Evolutionary conservation across 2,113 vertebrate species (phyloP).

Genomic region (Anser cygnoides): DNA sequence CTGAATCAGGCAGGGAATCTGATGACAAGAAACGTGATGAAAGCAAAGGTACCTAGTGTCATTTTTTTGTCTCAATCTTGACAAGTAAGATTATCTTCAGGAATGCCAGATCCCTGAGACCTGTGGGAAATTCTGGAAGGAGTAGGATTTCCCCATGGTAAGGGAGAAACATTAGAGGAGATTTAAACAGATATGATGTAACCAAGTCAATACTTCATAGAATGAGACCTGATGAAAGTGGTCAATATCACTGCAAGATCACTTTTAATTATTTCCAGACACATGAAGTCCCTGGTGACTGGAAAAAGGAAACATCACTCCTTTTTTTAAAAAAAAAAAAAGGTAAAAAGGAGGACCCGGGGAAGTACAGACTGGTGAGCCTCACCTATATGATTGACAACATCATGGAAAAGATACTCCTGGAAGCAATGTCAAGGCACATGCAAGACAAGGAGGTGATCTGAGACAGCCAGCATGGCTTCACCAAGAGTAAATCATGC

Average conservation of each 20-base stretch:
- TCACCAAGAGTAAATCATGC: too few species aligned
- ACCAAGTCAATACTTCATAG: neutral
- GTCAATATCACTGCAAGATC: neutral
- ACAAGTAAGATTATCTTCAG: neutral
- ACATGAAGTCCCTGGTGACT: too few species aligned
- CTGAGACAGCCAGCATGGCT: too few species aligned
- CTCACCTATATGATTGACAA: too few species aligned
- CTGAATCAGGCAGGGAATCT: neutral
- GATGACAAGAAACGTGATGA: neutral
- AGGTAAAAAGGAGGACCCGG: too few species aligned
- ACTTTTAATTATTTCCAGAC: neutral
- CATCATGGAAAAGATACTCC: too few species aligned
- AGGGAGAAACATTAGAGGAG: neutral
- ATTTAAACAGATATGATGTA: neutral
- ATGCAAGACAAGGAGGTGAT: too few species aligned
- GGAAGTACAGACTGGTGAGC: too few species aligned
- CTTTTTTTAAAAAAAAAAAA: too few species aligned
- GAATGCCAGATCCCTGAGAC: neutral
- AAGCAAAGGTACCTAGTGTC: neutral
- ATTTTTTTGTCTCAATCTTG: neutral
- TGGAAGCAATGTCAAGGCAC: too few species aligned
- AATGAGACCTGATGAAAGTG: neutral
- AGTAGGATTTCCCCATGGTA: neutral
- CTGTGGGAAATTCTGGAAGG: neutral
- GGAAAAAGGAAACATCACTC: too few species aligned